phyloP scores from a whole-genome alignment of 1,140 invertebrate species.

The Heliothis virescens region DNA sequence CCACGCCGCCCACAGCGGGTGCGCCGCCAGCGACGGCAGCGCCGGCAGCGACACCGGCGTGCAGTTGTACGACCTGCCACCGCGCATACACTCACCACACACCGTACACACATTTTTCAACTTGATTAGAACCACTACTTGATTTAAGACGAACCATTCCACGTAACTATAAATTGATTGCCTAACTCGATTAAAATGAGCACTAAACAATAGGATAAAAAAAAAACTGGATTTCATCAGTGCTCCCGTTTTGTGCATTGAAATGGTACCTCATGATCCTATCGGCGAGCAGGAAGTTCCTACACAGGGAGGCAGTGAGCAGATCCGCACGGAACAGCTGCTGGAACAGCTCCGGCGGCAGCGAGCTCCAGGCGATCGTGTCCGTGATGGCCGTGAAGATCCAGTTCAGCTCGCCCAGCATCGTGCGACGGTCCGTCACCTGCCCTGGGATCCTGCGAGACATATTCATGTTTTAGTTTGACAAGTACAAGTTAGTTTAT shows the following conservation, averaged over 20 bases:
- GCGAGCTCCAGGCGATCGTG: slow-evolving; percentile 99
- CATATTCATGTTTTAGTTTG: too few species aligned
- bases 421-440: slow-evolving; percentile 97
- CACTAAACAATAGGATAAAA: too few species aligned
- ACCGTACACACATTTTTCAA: too few species aligned
- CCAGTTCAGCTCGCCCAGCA: slow-evolving; percentile 99
- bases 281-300: slow-evolving; percentile 99
- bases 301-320: slow-evolving; percentile 98
- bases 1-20: slow-evolving; percentile 98
- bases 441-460: slow-evolving; percentile 95
- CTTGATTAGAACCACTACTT: too few species aligned
- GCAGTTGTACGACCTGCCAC: slow-evolving; percentile 94
- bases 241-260: too few species aligned
- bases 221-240: too few species aligned
- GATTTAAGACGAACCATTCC: too few species aligned
- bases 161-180: too few species aligned
- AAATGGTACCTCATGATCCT: slow-evolving; percentile 92
- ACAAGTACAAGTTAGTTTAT: too few species aligned
- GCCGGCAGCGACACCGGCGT: slow-evolving; percentile 96
- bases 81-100: background rate
- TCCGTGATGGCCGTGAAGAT: slow-evolving; percentile 99
- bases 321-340: slow-evolving; percentile 98
- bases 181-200: background rate
- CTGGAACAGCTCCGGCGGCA: slow-evolving; percentile 97
- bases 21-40: slow-evolving; percentile 95